Conservation (phyloP, 2,113 vertebrate genomes). For the Prionailurus viverrinus region DNA sequence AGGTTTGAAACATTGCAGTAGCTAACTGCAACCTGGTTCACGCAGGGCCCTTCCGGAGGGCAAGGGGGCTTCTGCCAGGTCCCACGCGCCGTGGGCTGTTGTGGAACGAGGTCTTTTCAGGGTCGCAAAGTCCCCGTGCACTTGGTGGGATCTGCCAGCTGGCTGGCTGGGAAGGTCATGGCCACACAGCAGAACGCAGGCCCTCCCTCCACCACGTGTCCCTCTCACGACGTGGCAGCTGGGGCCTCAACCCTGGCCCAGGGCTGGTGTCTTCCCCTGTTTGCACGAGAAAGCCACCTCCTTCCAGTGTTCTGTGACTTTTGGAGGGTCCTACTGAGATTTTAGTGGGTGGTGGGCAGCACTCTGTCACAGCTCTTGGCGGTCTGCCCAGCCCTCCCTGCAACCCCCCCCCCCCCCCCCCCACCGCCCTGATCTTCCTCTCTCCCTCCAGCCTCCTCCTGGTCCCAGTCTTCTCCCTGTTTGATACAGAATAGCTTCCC, state of each 20-base stretch:
- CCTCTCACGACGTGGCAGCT: background rate
- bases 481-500: background rate
- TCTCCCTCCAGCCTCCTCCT: background rate
- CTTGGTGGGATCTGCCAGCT: background rate
- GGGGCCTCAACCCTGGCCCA: too few relatives aligned
- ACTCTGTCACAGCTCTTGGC: background rate
- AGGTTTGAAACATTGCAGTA: background rate
- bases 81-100: background rate
- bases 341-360: background rate
- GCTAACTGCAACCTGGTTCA: background rate
- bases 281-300: background rate
- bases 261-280: background rate
- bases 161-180: background rate
- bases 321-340: background rate
- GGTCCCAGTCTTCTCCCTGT: background rate
- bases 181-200: background rate
- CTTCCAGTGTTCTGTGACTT: background rate
- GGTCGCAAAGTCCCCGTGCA: background rate
- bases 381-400: too few relatives aligned
- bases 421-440: too few relatives aligned
- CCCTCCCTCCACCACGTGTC: background rate
- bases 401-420: accelerated
- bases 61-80: too few relatives aligned
- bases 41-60: background rate
- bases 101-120: background rate